phyloP scores from a whole-genome alignment of 1,140 invertebrate genomes.

The Hyles euphorbiae region DNA sequence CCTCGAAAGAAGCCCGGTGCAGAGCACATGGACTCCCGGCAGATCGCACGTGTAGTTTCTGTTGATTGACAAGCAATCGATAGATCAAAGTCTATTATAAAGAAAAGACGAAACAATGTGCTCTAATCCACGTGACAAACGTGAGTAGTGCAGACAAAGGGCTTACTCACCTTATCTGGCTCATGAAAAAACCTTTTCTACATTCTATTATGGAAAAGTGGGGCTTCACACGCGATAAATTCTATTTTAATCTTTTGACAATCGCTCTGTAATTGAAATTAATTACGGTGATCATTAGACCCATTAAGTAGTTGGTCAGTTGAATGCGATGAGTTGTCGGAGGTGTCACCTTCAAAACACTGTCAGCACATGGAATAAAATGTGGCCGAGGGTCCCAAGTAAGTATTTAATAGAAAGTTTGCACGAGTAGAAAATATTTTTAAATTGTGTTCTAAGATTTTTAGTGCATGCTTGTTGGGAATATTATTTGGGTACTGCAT shows the following conservation, averaged over 20 bases:
- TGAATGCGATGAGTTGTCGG: no score
- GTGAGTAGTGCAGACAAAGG: slow-evolving; percentile 48
- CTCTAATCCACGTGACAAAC: slow-evolving; percentile 48
- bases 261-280: slow-evolving; percentile 55
- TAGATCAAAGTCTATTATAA: slow-evolving; percentile 33
- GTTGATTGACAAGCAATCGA: slow-evolving; percentile 49
- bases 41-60: slow-evolving; percentile 26
- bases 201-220: slow-evolving; percentile 54
- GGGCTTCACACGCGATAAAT: slow-evolving; percentile 57
- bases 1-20: no score
- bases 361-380: no score
- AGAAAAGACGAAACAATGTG: slow-evolving; percentile 43
- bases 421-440: no score
- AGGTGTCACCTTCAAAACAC: no score
- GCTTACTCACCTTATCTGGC: slow-evolving; percentile 20
- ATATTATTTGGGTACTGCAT: no score
- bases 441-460: no score
- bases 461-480: no score
- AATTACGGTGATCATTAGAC: slow-evolving; percentile 46
- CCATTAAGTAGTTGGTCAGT: no score
- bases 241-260: slow-evolving; percentile 68
- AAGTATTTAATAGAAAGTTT: no score
- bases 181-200: slow-evolving; percentile 42
- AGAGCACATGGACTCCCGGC: no score
- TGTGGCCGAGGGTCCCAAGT: no score